Evolutionary conservation across 2,797 vertebrate genomes (phyloP), one percentile per base, ranked within the genome.

Genomic region (Pseudochromis fuscus): DNA sequence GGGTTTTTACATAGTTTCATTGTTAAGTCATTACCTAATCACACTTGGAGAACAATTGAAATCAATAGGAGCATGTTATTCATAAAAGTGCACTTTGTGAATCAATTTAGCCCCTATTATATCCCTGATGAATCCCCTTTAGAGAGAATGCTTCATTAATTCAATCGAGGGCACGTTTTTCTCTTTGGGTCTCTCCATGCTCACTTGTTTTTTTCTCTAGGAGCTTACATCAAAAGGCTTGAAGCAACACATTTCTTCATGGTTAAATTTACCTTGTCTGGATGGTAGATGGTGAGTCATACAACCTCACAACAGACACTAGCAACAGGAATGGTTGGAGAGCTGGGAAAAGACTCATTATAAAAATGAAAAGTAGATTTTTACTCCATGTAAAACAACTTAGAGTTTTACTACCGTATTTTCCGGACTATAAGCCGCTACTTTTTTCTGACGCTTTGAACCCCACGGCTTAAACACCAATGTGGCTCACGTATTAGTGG

Each of bases 101-200:
- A 89, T 92, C 88, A 92, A 90, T 91, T 88, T 82, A 82, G 79
- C 59, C 72, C 67, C 73, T 58, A 91, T 92, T 91, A 90, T 81
- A 82, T 79, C 62, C 70, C 79, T 87, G 85, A 92, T 92, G 84
- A 91, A 92, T 82, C 85, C 77, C 72, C 80, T 83, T 87, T 71
- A 67, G 82, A 88, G 71, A 79, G 58, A 87, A 89, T 64, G 79
- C 50, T 73, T 91, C 86, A 89, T 91, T 91, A 90, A 90, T 89
- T 90, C 66, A 79, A 73, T 45, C 13, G 46, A 78, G 42, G 69
- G 62, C 50, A 77, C 30, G 19, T 72, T 75, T 72, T 38, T 63
- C 49, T 62, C 23, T 46, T 66, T 60, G 18, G 1, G 50, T 63
- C 65, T 58, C 56, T 58, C 37, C 1, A 18, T 44, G 67, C 61